Evolutionary conservation across 1,140 invertebrate genomes (phyloP).

Genomic region (Solen grandis): DNA sequence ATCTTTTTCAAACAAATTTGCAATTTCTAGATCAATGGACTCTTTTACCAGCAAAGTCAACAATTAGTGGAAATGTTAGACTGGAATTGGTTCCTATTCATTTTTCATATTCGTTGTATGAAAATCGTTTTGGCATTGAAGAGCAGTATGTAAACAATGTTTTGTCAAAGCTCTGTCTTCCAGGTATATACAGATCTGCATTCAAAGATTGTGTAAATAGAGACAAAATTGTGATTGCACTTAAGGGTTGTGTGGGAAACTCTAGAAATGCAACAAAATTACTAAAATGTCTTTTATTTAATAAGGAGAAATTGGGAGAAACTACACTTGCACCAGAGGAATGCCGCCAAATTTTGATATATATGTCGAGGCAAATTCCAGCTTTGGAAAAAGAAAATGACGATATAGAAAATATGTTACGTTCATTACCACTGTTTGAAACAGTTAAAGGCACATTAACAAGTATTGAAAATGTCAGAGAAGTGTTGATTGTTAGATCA

Average conservation of each 20-base stretch:
- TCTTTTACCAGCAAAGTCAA: too few species aligned
- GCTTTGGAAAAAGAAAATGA: not conserved
- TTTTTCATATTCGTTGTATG: not conserved
- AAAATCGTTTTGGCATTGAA: not conserved
- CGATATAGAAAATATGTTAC: not conserved
- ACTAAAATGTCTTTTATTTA: not conserved
- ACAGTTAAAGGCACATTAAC: not conserved
- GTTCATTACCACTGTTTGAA: slow-evolving; percentile 14
- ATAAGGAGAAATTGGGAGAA: not conserved
- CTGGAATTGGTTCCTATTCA: not conserved
- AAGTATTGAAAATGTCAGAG: not conserved
- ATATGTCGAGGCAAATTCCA: not conserved
- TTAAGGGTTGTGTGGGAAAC: not conserved
- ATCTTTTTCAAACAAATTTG: not conserved
- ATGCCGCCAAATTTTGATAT: not conserved
- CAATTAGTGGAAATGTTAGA: too few species aligned
- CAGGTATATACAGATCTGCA: not conserved
- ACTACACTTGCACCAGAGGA: not conserved
- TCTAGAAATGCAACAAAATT: not conserved
- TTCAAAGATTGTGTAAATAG: not conserved
- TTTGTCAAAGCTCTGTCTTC: not conserved
- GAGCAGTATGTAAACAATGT: not conserved
- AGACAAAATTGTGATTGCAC: not conserved
- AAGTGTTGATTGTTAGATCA: not conserved
- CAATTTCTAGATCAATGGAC: slow-evolving; percentile 8